Percentiles rank a stretch among this genome's conserved stretches.
phyloP scores from a whole-genome alignment of 2,888 invertebrate genomes.

The Graphium colonna region DNA sequence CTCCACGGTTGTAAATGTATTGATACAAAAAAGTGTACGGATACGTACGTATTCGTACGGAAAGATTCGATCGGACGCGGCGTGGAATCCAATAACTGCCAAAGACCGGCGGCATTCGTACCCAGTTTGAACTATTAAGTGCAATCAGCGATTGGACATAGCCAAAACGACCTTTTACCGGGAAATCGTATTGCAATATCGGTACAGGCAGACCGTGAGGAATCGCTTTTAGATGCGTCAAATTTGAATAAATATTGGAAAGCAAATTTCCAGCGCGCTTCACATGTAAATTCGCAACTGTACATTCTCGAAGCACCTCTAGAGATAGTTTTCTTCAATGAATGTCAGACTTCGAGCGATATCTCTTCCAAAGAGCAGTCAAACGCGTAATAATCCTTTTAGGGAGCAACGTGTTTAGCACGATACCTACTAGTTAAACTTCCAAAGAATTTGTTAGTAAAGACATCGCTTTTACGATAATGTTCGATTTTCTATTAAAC shows the following conservation, averaged over 20 bases:
- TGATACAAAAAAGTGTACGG: conserved; percentile 51
- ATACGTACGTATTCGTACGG: conserved; percentile 49
- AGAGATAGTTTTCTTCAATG: conserved; percentile 15
- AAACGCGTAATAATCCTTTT: conserved; percentile 31
- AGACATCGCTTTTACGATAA: conserved; percentile 78
- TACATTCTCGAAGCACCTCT: background rate
- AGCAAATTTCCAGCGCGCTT: conserved; percentile 13
- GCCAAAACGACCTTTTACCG: conserved; percentile 56
- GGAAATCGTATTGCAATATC: conserved; percentile 43
- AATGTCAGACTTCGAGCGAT: background rate
- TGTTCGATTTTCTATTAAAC: conserved; percentile 81
- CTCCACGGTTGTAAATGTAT: conserved; percentile 53
- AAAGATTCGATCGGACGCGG: conserved; percentile 59
- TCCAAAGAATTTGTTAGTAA: conserved; percentile 75
- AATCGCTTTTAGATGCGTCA: conserved; percentile 35
- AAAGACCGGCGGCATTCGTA: conserved; percentile 72
- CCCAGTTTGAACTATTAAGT: conserved; percentile 55
- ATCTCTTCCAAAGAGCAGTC: conserved; percentile 18
- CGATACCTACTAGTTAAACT: conserved; percentile 52
- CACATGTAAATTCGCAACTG: conserved; percentile 18
- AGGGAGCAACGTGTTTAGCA: conserved; percentile 32
- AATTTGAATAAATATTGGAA: conserved; percentile 24
- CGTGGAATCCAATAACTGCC: conserved; percentile 72
- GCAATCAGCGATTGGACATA: conserved; percentile 67
- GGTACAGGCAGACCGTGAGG: conserved; percentile 32